Evolutionary conservation across 1,140 invertebrate genomes (phyloP).

Genomic region (Pissodes strobi): DNA sequence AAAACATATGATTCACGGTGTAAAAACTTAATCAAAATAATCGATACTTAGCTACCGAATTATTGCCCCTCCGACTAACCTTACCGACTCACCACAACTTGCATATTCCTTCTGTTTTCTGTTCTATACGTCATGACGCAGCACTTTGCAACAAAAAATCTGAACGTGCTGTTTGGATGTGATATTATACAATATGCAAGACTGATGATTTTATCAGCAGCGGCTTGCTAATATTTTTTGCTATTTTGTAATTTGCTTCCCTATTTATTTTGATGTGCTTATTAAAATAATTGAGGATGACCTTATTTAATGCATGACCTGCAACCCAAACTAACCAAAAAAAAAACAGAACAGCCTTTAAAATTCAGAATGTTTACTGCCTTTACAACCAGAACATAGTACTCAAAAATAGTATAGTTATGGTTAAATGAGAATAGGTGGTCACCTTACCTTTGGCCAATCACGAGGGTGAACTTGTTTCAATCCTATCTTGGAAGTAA

Average conservation of each 20-base stretch:
- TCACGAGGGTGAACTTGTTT: too few relatives aligned
- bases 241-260: constrained; percentile 1
- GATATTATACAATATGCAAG: not conserved
- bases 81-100: constrained; percentile 13
- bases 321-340: too few relatives aligned
- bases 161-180: constrained; percentile 4
- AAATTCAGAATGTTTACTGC: too few relatives aligned
- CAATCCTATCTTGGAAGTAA: too few relatives aligned
- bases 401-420: too few relatives aligned
- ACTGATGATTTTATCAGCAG: constrained; percentile 1
- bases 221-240: constrained; percentile 7
- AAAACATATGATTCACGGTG: not conserved
- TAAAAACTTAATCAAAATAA: constrained; percentile 26
- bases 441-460: too few relatives aligned
- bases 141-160: constrained; percentile 7
- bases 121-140: not conserved
- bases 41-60: constrained; percentile 25
- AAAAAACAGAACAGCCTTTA: too few relatives aligned
- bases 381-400: too few relatives aligned
- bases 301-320: too few relatives aligned
- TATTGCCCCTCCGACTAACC: not conserved
- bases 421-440: too few relatives aligned
- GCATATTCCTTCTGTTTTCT: constrained; percentile 1
- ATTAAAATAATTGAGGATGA: too few relatives aligned
- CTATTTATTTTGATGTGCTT: too few relatives aligned